phyloP scores from a whole-genome alignment of 2,888 invertebrate genomes.

The Parnassius orleans region DNA sequence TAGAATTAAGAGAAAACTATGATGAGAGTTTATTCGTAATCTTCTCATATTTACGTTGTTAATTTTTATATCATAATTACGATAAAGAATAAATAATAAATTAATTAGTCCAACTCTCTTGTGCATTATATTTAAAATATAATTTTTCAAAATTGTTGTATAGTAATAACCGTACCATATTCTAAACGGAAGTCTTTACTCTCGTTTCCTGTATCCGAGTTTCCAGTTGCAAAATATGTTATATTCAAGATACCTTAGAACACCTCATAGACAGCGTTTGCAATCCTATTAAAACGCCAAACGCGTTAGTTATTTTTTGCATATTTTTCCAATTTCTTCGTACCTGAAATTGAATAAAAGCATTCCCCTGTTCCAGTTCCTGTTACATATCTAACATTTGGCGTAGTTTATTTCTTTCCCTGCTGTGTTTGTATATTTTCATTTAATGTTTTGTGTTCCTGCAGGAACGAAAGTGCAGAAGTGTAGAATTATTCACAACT shows the following conservation, averaged over 20 bases:
- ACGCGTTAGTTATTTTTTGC: conserved; percentile 1
- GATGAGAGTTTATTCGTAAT: too few relatives aligned
- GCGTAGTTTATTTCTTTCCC: conserved; percentile 16
- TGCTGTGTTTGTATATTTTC: conserved; percentile 23
- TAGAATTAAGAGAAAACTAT: too few relatives aligned
- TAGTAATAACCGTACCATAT: too few relatives aligned
- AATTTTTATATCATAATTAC: too few relatives aligned
- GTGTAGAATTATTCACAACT: conserved; percentile 20
- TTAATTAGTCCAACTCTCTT: too few relatives aligned
- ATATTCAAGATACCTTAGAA: neutral
- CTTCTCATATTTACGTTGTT: too few relatives aligned
- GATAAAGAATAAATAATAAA: too few relatives aligned
- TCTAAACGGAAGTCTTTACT: too few relatives aligned
- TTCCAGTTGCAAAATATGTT: neutral
- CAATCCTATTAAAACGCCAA: conserved; percentile 2
- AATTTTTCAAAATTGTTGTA: too few relatives aligned
- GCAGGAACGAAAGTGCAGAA: conserved; percentile 19
- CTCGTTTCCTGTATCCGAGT: too few relatives aligned
- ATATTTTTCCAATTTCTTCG: conserved; percentile 5
- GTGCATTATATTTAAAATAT: too few relatives aligned
- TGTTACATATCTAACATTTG: conserved; percentile 10
- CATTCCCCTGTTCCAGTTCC: conserved; percentile 5
- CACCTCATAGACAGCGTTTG: neutral
- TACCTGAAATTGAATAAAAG: conserved; percentile 16
- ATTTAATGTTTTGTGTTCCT: conserved; percentile 20